Evolutionary conservation across 2,888 invertebrate genomes (phyloP).

Genomic region (Rotaria macrura): DNA sequence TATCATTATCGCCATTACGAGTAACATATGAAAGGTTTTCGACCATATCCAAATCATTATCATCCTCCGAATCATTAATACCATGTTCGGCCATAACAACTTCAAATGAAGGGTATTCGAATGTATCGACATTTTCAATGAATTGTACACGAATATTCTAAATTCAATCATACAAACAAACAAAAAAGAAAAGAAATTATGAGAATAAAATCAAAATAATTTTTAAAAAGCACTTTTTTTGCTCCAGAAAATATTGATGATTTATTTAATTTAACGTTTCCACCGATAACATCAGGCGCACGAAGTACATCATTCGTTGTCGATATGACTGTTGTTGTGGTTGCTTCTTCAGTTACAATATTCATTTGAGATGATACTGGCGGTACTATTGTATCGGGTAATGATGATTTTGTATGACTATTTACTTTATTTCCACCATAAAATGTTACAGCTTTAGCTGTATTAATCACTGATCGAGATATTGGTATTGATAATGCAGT

Average conservation of each 20-base stretch:
- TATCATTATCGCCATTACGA: neutral
- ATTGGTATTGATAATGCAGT: neutral
- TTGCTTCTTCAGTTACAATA: neutral
- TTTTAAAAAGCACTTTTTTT: neutral
- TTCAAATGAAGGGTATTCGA: constrained; percentile 18
- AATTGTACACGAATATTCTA: constrained; percentile 4
- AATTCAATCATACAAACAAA: neutral
- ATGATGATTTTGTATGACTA: neutral
- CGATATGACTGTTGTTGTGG: neutral
- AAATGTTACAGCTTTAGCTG: neutral
- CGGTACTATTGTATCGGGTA: neutral
- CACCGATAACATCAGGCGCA: neutral
- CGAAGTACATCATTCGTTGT: neutral
- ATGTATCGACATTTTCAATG: neutral
- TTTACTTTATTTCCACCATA: neutral
- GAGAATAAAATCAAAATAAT: no score
- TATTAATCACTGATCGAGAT: neutral
- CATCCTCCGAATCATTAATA: neutral
- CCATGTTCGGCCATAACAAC: neutral
- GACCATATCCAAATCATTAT: neutral
- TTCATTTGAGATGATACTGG: neutral
- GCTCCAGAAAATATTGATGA: neutral
- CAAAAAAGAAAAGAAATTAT: neutral
- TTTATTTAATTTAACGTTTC: constrained; percentile 17
- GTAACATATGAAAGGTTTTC: neutral